phyloP scores from a whole-genome alignment of 2,113 vertebrate species.

The Lynx canadensis region DNA sequence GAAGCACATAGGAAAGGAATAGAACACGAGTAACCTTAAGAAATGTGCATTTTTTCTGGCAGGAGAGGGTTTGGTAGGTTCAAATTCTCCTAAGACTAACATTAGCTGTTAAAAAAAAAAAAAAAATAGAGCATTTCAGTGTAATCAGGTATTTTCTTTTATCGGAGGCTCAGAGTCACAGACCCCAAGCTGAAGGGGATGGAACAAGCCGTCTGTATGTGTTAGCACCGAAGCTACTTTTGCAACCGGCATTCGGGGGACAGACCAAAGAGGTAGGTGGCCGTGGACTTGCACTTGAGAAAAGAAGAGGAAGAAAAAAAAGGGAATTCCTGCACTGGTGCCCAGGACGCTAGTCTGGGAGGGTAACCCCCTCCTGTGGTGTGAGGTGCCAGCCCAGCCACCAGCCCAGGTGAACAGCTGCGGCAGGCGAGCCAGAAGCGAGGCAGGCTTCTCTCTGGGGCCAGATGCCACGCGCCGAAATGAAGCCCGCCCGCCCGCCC shows the following conservation, averaged over 20 bases:
- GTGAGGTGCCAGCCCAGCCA: not conserved
- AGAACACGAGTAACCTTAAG: constrained; percentile 3
- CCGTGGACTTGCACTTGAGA: constrained; percentile 73
- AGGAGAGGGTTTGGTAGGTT: constrained; percentile 55
- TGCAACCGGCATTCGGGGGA: constrained; percentile 72
- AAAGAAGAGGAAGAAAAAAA: not conserved
- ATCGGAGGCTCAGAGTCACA: constrained; percentile 76
- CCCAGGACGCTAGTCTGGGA: constrained; percentile 26
- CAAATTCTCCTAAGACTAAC: constrained; percentile 78
- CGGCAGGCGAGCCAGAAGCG: no score
- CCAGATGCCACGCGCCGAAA: no score
- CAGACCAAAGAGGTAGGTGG: constrained; percentile 78
- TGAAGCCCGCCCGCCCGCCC: not conserved
- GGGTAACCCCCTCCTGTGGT: not conserved
- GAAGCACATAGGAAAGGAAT: not conserved
- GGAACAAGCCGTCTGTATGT: constrained; percentile 74
- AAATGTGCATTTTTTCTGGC: constrained; percentile 65
- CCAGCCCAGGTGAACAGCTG: not conserved
- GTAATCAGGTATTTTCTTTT: constrained; percentile 83
- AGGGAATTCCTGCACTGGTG: constrained; percentile 49
- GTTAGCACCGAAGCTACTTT: constrained; percentile 70
- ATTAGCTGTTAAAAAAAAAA: constrained; percentile 62
- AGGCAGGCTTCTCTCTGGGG: not conserved
- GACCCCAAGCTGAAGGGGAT: constrained; percentile 80
- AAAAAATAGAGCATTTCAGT: constrained; percentile 76